Conservation (phyloP, 64 coral and sea anemone species). For the Hydrozoanthus tunicans region DNA sequence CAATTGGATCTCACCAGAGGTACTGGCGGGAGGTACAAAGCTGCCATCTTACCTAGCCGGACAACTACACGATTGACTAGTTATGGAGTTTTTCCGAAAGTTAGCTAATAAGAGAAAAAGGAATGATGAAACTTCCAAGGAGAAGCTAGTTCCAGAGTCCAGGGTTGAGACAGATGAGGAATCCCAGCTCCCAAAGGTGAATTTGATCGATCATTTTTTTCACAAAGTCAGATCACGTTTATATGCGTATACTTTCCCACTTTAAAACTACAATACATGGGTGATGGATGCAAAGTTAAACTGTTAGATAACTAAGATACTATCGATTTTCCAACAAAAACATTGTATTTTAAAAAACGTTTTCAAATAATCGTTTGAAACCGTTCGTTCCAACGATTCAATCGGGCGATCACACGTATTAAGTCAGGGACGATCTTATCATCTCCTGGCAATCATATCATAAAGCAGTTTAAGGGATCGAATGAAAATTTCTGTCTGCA, state of each 20-base stretch:
- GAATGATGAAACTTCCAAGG: background rate
- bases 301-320: too few relatives aligned
- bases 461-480: too few relatives aligned
- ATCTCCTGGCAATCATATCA: too few relatives aligned
- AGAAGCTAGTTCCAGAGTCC: background rate
- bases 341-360: too few relatives aligned
- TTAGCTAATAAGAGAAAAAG: background rate
- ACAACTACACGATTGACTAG: background rate
- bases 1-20: background rate
- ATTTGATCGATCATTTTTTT: background rate
- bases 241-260: background rate
- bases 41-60: background rate
- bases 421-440: too few relatives aligned
- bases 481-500: too few relatives aligned
- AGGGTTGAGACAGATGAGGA: background rate
- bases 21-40: constrained; percentile 7
- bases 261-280: background rate
- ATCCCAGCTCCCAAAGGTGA: background rate
- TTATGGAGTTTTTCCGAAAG: background rate
- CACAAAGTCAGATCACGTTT: too few relatives aligned
- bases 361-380: too few relatives aligned
- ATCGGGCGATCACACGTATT: too few relatives aligned
- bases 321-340: too few relatives aligned
- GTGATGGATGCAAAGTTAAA: too few relatives aligned
- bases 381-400: too few relatives aligned